Evolutionary conservation across 2,797 vertebrate species (phyloP).

Genomic region (Dipus sagitta): DNA sequence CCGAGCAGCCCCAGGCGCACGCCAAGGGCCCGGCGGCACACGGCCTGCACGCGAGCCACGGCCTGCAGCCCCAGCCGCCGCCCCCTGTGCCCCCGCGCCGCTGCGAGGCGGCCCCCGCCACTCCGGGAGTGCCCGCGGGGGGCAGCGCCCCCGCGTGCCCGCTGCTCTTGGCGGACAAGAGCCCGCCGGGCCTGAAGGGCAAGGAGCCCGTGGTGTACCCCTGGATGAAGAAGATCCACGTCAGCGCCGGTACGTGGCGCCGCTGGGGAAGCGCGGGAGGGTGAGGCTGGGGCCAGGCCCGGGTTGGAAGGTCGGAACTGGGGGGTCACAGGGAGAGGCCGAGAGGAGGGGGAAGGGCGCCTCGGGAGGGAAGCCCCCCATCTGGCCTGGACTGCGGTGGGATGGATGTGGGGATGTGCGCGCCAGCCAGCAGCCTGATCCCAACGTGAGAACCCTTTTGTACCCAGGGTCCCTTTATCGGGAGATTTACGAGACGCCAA

Average conservation of each 20-base stretch:
- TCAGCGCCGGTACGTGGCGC: conserved; percentile 95
- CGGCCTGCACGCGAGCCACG: conserved; percentile 86
- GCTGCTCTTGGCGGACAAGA: conserved; percentile 86
- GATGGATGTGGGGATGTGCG: conserved; percentile 70
- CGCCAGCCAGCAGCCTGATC: conserved; percentile 61
- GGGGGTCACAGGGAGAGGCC: conserved; percentile 66
- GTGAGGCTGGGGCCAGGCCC: conserved; percentile 46
- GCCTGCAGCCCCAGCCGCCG: conserved; percentile 64
- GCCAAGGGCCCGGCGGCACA: conserved; percentile 64
- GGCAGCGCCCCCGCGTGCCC: conserved; percentile 85
- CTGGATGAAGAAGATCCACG: conserved; percentile 99
- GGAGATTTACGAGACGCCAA: conserved; percentile 97
- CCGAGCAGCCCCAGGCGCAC: conserved; percentile 69
- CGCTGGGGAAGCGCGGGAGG: conserved; percentile 76
- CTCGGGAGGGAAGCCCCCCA: conserved; percentile 66
- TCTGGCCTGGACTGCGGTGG: conserved; percentile 70
- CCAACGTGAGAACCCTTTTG: conserved; percentile 89
- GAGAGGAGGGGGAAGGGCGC: conserved; percentile 35
- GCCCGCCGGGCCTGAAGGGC: conserved; percentile 86
- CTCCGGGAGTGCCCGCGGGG: conserved; percentile 79
- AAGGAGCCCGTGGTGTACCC: conserved; percentile 98
- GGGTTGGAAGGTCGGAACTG: conserved; percentile 47
- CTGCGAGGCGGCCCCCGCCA: conserved; percentile 83
- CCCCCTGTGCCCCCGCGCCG: conserved; percentile 86
- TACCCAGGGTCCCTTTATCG: conserved; percentile 92